phyloP scores from a whole-genome alignment of 2,797 vertebrate species.

The Vultur gryphus region DNA sequence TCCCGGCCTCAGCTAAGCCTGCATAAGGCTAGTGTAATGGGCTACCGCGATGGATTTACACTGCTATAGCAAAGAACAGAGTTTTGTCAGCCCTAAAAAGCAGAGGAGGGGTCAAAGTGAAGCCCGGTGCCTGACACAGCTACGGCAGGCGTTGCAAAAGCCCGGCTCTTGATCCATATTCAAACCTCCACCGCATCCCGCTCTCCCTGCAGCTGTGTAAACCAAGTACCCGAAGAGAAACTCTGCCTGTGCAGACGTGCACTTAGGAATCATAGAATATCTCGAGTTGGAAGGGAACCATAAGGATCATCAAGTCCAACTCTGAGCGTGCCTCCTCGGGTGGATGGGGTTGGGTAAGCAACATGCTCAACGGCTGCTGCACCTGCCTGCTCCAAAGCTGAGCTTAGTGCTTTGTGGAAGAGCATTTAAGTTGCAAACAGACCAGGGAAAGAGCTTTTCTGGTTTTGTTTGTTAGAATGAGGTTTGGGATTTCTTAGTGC shows the following conservation, averaged over 20 bases:
- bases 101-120: neutral
- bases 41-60: neutral
- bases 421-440: neutral
- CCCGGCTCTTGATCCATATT: neutral
- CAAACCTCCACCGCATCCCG: rapidly evolving
- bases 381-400: neutral
- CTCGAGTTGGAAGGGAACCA: neutral
- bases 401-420: neutral
- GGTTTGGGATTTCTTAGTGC: neutral
- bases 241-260: neutral
- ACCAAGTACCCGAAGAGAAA: neutral
- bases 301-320: neutral
- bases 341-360: neutral
- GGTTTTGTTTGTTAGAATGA: neutral
- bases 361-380: rapidly evolving
- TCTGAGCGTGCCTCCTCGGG: rapidly evolving
- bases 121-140: neutral
- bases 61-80: neutral
- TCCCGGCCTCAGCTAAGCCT: neutral
- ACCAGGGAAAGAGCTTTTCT: neutral
- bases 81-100: neutral
- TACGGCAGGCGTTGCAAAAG: neutral
- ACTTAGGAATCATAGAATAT: neutral
- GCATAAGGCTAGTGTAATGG: neutral
- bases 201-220: rapidly evolving